Base-by-base conservation (phyloP, 2,113 vertebrate species). In the Australoheros scitulus region DNA sequence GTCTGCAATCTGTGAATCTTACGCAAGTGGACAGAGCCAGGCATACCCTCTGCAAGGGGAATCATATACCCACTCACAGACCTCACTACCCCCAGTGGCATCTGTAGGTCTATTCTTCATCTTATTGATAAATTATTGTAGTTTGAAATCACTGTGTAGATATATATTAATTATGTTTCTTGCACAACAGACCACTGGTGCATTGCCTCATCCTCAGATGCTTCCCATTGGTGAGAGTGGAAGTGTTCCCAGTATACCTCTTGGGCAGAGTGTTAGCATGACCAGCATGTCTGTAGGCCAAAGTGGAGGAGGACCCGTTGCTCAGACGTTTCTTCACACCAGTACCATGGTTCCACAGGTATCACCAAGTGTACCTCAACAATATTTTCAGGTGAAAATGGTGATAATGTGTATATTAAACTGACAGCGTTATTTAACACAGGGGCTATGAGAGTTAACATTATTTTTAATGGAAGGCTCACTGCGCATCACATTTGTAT, bases 371-470 rank as follows among this genome's bases (percentile, higher is more conserved):
- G 86, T 93, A 87, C 89, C 94, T 68, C 95, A 95, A 89, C 96
- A 95, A 61, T 92, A 94, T 91, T 92, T 96, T 91, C 95, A 96
- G 91, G 93, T 96, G 90, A 96, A 92, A 94, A 77, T 26, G 60
- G 72, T 63, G 58, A 84, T 61, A 10, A 72, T 50, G 78, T 65
- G 41, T 74, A 11, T 59, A 77, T 56, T 57, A 22, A 80, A 61
- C 56, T 6, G 4, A 79, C 76, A 81, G n/a, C 6, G 32, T 26
- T n/a, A 47, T 87, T 76, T 76, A 77, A 77, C 7, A 36, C 65
- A 9, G 3, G 5, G 41, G 47, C 57, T 68, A 41, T 7, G 55
- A 76, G 41, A 52, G 36, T 24, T 77, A 72, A 78, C 72, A 65
- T 74, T 63, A 11, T n/a, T 81, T 3, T 24, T 72, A 38, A 64